A percentile compares a stretch with the other conserved stretches of the same genome.
Conservation (phyloP, 2,113 vertebrate genomes). For the Salvelinus sp. region DNA sequence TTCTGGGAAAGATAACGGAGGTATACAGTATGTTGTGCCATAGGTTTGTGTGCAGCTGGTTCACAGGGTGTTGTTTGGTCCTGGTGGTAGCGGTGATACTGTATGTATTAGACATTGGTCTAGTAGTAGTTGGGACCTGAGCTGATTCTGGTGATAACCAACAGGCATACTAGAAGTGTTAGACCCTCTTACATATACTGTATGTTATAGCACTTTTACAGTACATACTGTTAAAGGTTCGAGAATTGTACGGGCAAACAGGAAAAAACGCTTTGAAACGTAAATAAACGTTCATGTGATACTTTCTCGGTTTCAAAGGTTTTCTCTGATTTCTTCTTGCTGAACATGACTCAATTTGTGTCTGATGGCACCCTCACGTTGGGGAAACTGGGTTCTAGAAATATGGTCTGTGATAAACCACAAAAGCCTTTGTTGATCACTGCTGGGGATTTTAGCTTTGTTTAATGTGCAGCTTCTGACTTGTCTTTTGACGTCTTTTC, state of each 20-base stretch:
- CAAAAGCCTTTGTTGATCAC: no score
- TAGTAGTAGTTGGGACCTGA: slow-evolving; percentile 27
- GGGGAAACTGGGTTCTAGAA: neutral
- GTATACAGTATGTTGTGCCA: slow-evolving; percentile 68
- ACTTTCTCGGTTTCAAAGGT: no score
- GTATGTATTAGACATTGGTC: slow-evolving; percentile 20
- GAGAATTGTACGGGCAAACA: no score
- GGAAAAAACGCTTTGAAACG: no score
- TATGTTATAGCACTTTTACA: no score
- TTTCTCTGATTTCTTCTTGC: slow-evolving; percentile 3
- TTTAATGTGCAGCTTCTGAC: neutral
- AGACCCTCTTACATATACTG: no score
- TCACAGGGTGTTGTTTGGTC: slow-evolving; percentile 55
- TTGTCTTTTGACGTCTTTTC: neutral
- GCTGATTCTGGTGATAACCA: neutral
- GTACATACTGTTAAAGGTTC: no score
- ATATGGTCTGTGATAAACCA: neutral
- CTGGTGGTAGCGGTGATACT: slow-evolving; percentile 52
- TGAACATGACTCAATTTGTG: neutral
- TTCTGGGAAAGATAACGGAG: slow-evolving; percentile 80
- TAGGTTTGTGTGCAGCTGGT: slow-evolving; percentile 50
- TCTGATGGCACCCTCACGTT: neutral
- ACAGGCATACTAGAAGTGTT: neutral
- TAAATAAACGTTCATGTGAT: no score
- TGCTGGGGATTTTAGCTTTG: no score